Conservation (phyloP, 2,113 vertebrate species). For the Rhynchomys soricoides region DNA sequence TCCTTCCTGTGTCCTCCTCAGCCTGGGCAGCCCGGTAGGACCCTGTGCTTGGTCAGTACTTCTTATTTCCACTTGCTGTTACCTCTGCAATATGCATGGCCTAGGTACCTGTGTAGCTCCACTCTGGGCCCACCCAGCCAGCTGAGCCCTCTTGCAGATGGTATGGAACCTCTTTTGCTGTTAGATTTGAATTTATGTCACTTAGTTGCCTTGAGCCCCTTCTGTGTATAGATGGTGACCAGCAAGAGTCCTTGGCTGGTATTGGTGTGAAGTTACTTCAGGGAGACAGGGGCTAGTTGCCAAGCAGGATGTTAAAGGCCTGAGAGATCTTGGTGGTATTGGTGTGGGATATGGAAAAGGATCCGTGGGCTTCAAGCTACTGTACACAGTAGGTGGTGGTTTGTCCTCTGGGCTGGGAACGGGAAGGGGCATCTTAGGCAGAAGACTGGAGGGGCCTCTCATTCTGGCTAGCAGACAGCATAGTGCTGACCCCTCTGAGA, state of each 20-base stretch:
- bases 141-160: too few species aligned
- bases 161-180: background rate
- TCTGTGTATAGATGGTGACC: background rate
- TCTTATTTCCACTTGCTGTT: background rate
- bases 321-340: background rate
- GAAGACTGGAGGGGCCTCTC: background rate
- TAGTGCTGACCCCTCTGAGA: too few species aligned
- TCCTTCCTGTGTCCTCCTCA: background rate
- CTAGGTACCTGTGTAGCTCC: background rate
- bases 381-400: background rate
- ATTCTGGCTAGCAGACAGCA: background rate
- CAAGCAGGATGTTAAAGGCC: background rate
- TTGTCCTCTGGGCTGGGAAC: background rate
- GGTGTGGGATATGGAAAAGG: background rate
- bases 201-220: background rate
- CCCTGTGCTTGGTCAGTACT: fast-evolving
- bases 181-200: background rate
- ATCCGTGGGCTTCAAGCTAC: background rate
- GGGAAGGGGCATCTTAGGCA: too few species aligned
- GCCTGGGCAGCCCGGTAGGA: background rate
- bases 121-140: fast-evolving
- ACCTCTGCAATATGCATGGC: background rate
- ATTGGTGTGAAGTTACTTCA: too few species aligned
- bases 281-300: background rate
- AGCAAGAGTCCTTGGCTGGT: background rate